These are phyloP conservation scores for Heliconius hortense DNA, from an alignment of 2,888 invertebrate species.

Conservation along the genomic window DNA sequence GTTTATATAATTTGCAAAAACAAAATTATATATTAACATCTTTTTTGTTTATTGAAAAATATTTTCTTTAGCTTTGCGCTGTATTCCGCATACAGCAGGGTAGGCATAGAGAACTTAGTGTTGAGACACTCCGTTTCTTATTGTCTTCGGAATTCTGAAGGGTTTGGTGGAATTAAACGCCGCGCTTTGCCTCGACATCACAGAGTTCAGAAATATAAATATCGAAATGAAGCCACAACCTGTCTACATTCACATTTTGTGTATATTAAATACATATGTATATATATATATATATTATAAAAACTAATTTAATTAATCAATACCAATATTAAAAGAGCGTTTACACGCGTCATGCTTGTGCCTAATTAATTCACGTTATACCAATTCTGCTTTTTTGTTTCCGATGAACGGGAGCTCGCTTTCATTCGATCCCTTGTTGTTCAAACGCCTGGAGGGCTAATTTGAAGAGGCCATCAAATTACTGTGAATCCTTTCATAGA, in stretches of 20 bases:
- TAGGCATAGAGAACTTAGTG: too few relatives aligned
- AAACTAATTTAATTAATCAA: neutral
- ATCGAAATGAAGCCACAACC: too few relatives aligned
- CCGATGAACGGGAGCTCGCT: constrained; percentile 48
- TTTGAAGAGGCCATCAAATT: constrained; percentile 64
- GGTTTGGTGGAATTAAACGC: too few relatives aligned
- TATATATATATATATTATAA: neutral
- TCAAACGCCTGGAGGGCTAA: constrained; percentile 56
- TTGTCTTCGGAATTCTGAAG: too few relatives aligned
- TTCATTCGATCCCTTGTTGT: constrained; percentile 57
- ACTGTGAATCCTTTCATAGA: constrained; percentile 54
- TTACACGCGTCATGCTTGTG: constrained; percentile 8
- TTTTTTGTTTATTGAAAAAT: neutral
- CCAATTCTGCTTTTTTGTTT: constrained; percentile 43
- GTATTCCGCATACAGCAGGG: too few relatives aligned
- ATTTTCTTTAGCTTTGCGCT: neutral
- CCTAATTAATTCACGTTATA: constrained; percentile 35
- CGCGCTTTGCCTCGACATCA: too few relatives aligned
- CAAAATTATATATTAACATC: neutral
- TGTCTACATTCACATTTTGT: too few relatives aligned
- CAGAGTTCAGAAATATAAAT: too few relatives aligned
- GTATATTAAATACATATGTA: neutral
- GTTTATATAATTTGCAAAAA: constrained; percentile 1
- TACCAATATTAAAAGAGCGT: constrained; percentile 3
- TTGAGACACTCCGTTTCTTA: too few relatives aligned